Evolutionary conservation across 2,797 vertebrate species (phyloP).

Genomic region (Bovichtus diacanthus): DNA sequence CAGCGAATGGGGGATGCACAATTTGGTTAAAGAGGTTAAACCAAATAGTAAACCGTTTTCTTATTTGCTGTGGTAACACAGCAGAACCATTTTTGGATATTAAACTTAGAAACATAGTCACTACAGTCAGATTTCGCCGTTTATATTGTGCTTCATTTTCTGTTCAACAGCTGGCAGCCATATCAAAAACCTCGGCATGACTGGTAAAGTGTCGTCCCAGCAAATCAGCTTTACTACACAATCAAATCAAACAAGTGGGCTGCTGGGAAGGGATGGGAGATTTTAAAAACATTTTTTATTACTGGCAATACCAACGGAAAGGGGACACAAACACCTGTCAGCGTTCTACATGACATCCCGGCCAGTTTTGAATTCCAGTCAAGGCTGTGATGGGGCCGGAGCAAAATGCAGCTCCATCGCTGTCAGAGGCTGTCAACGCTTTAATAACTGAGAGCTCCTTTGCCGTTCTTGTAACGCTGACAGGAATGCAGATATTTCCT

Average conservation of each 20-base stretch:
- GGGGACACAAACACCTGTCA: constrained; percentile 60
- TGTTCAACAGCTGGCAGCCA: constrained; percentile 13
- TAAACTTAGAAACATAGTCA: constrained; percentile 4
- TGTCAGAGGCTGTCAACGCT: constrained; percentile 71
- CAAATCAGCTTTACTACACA: constrained; percentile 33
- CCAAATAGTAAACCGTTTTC: too few species aligned
- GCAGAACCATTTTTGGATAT: constrained; percentile 9
- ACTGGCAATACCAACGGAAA: constrained; percentile 16
- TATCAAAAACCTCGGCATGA: constrained; percentile 3
- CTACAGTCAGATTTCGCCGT: constrained; percentile 2
- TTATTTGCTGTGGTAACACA: background rate
- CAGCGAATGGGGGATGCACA: too few species aligned
- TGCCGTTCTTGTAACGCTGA: constrained; percentile 33
- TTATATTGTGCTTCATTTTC: constrained; percentile 4
- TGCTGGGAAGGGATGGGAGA: background rate
- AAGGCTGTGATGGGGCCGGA: constrained; percentile 40
- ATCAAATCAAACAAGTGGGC: constrained; percentile 39
- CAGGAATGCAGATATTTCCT: constrained; percentile 61
- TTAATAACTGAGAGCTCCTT: constrained; percentile 68
- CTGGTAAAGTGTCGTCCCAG: background rate
- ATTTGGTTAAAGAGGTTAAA: background rate
- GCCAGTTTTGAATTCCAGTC: constrained; percentile 63
- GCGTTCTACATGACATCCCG: constrained; percentile 26
- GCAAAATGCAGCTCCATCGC: constrained; percentile 65
- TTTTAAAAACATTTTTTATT: background rate